phyloP scores from a whole-genome alignment of 2,797 vertebrate species.

The Margarornis squamiger region DNA sequence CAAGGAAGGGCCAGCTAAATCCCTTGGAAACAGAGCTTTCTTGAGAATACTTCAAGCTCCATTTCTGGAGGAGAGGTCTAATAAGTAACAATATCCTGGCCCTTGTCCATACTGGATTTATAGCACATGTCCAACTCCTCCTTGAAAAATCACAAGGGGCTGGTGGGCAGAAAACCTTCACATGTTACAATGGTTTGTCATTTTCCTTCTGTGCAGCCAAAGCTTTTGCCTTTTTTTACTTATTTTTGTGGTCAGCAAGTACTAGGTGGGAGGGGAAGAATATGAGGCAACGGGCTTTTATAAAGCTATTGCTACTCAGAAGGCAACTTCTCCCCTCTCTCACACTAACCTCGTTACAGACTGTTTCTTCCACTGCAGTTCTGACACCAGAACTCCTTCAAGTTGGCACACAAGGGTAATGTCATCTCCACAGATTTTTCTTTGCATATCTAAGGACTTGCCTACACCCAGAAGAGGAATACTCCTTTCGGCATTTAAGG shows the following conservation, averaged over 20 bases:
- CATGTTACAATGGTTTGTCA: not conserved
- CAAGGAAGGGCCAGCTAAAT: not conserved
- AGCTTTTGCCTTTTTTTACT: not conserved
- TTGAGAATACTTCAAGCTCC: not conserved
- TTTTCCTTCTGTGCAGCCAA: not conserved
- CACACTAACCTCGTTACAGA: not conserved
- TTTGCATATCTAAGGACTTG: not conserved
- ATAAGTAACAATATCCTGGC: not conserved
- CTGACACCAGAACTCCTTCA: not conserved
- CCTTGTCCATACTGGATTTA: not conserved
- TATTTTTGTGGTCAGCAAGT: not conserved
- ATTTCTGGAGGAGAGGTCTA: not conserved
- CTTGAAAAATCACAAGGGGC: not conserved
- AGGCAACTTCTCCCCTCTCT: not conserved
- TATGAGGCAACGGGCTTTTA: not conserved
- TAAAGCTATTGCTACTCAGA: not conserved
- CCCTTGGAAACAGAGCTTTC: not conserved
- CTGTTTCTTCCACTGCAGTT: not conserved
- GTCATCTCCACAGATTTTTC: not conserved
- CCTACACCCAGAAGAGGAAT: not conserved
- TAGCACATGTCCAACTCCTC: not conserved
- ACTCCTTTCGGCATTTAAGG: not conserved
- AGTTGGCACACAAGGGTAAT: not conserved
- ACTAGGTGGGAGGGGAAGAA: not conserved
- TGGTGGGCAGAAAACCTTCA: accelerated